These are phyloP conservation scores for Eupsittula cactorum DNA, from an alignment of 2,113 vertebrate species.

Conservation along the genomic window DNA sequence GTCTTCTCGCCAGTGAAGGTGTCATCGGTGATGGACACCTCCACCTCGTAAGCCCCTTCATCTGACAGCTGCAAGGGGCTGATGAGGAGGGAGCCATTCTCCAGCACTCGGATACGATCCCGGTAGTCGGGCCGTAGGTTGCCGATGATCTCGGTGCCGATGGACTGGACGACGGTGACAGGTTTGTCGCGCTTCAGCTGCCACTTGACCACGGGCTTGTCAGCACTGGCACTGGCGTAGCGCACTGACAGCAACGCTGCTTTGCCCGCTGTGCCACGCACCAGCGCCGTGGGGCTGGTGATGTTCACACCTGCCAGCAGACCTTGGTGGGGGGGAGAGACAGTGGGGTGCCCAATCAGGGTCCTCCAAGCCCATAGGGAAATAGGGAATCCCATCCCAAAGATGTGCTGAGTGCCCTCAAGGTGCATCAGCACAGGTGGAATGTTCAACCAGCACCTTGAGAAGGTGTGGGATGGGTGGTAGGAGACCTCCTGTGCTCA, in stretches of 20 bases:
- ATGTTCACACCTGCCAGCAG: slow-evolving; percentile 87
- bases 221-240: slow-evolving; percentile 87
- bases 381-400: background rate
- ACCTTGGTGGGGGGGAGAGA: slow-evolving; percentile 68
- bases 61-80: slow-evolving; percentile 87
- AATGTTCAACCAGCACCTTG: background rate
- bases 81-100: slow-evolving; percentile 92
- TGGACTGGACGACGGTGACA: slow-evolving; percentile 91
- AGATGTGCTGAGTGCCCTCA: background rate
- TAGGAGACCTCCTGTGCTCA: background rate
- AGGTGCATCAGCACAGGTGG: rapidly evolving
- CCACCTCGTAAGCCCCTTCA: slow-evolving; percentile 91
- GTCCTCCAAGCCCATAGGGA: rapidly evolving
- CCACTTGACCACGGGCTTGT: slow-evolving; percentile 95
- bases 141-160: slow-evolving; percentile 92
- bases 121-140: slow-evolving; percentile 88
- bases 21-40: slow-evolving; percentile 96
- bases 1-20: slow-evolving; percentile 91
- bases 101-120: slow-evolving; percentile 91
- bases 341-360: no score
- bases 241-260: slow-evolving; percentile 89
- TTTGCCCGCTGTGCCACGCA: slow-evolving; percentile 83
- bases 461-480: background rate
- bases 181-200: slow-evolving; percentile 90
- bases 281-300: slow-evolving; percentile 83